Evolutionary conservation across 2,113 vertebrate species (phyloP).

Genomic region (Petroica traversi): DNA sequence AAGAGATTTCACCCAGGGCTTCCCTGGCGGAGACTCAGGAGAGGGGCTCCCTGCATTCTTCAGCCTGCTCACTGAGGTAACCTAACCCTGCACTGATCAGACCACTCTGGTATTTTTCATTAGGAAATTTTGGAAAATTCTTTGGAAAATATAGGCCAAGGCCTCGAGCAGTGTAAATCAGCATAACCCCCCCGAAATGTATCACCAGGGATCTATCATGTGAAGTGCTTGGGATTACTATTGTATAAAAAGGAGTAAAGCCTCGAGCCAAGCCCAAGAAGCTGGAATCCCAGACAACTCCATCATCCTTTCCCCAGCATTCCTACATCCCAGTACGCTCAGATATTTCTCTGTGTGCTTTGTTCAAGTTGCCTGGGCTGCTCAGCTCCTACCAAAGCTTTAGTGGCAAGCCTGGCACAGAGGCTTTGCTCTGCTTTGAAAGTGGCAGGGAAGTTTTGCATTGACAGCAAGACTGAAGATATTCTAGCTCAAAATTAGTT

Average conservation of each 20-base stretch:
- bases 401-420: background rate
- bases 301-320: slow-evolving; percentile 9
- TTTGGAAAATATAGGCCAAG: slow-evolving; percentile 46
- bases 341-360: background rate
- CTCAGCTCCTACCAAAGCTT: background rate
- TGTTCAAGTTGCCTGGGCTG: background rate
- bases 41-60: background rate
- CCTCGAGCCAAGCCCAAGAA: slow-evolving; percentile 8
- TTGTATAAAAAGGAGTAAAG: slow-evolving; percentile 51
- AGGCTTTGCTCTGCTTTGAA: background rate
- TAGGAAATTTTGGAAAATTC: slow-evolving; percentile 36
- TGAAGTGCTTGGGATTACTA: slow-evolving; percentile 9
- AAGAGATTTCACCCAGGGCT: background rate
- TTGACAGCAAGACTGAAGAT: background rate
- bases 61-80: fast-evolving
- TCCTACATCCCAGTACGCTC: background rate
- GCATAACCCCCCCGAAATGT: background rate
- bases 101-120: slow-evolving; percentile 36
- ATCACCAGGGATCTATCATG: background rate
- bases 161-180: background rate
- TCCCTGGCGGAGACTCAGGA: background rate
- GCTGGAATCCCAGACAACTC: slow-evolving; percentile 28
- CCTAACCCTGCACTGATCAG: background rate
- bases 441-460: background rate
- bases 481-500: background rate